Evolutionary conservation across 2,113 vertebrate species (phyloP).

Genomic region (Hystrix brachyura): DNA sequence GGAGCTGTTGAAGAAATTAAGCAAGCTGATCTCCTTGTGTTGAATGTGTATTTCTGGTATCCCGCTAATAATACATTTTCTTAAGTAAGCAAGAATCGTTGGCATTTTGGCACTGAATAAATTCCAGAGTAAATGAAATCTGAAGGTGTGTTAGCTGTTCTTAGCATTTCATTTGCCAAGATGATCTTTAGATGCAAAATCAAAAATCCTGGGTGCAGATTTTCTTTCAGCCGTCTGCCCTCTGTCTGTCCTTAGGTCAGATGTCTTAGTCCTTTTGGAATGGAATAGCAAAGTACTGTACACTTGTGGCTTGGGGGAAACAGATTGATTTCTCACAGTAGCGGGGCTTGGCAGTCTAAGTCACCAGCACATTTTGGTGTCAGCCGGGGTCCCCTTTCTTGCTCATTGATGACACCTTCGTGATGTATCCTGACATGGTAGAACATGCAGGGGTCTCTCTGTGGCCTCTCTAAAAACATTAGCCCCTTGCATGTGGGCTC

Average conservation of each 20-base stretch:
- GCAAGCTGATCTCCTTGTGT: conserved; percentile 3
- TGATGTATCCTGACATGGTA: not conserved
- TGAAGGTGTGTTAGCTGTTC: conserved; percentile 8
- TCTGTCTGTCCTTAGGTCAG: not conserved
- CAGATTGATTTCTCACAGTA: not conserved
- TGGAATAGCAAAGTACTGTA: not conserved
- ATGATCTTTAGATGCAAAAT: not conserved
- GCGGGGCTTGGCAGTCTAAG: not conserved
- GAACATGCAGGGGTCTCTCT: not conserved
- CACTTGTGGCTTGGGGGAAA: not conserved
- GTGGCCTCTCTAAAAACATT: not conserved
- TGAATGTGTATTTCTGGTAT: conserved; percentile 42
- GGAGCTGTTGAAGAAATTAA: conserved; percentile 37
- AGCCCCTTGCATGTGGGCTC: not conserved
- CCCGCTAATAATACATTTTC: conserved; percentile 50
- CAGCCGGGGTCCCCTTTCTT: not conserved
- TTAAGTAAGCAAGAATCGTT: conserved; percentile 49
- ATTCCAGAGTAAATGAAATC: conserved; percentile 64
- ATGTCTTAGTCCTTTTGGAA: not conserved
- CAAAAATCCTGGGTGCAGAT: not conserved
- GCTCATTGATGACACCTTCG: not conserved
- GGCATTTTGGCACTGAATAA: conserved; percentile 62
- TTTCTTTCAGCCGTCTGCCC: not conserved
- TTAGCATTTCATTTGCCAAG: conserved; percentile 18
- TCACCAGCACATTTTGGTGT: not conserved